phyloP scores from a whole-genome alignment of 2,888 invertebrate species.

The Lathronympha strigana region DNA sequence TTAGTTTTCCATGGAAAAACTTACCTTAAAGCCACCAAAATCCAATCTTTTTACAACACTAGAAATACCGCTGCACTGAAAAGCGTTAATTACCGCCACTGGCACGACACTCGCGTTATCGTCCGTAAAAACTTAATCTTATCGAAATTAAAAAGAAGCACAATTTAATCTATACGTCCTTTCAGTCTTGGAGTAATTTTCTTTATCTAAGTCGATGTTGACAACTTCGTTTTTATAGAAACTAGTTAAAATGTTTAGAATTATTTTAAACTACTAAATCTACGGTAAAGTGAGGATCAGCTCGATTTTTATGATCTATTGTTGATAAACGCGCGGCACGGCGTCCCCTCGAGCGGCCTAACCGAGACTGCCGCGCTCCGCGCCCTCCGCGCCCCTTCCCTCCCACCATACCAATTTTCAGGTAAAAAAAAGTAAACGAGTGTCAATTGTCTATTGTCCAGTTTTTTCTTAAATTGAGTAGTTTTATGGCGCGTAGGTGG shows the following conservation, averaged over 20 bases:
- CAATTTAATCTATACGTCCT: slow-evolving; percentile 52
- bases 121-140: slow-evolving; percentile 60
- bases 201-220: slow-evolving; percentile 47
- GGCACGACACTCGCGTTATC: slow-evolving; percentile 69
- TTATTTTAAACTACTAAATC: slow-evolving; percentile 37
- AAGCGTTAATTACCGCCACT: slow-evolving; percentile 65
- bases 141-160: slow-evolving; percentile 59
- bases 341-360: slow-evolving; percentile 61
- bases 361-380: slow-evolving; percentile 70
- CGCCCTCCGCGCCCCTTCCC: slow-evolving; percentile 69
- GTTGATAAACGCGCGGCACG: slow-evolving; percentile 32
- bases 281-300: slow-evolving; percentile 24
- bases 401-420: slow-evolving; percentile 61
- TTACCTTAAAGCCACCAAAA: slow-evolving; percentile 69
- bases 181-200: slow-evolving; percentile 55
- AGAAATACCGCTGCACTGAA: slow-evolving; percentile 60
- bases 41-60: slow-evolving; percentile 65
- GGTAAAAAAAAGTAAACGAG: slow-evolving; percentile 65
- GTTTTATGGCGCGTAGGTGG: slow-evolving; percentile 30
- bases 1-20: slow-evolving; percentile 45
- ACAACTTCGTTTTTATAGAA: slow-evolving; percentile 40
- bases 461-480: slow-evolving; percentile 52
- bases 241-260: slow-evolving; percentile 43
- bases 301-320: slow-evolving; percentile 37
- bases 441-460: slow-evolving; percentile 61